Base-by-base conservation (phyloP, 2,797 vertebrate species). In the Scolopax bukidnonensis region DNA sequence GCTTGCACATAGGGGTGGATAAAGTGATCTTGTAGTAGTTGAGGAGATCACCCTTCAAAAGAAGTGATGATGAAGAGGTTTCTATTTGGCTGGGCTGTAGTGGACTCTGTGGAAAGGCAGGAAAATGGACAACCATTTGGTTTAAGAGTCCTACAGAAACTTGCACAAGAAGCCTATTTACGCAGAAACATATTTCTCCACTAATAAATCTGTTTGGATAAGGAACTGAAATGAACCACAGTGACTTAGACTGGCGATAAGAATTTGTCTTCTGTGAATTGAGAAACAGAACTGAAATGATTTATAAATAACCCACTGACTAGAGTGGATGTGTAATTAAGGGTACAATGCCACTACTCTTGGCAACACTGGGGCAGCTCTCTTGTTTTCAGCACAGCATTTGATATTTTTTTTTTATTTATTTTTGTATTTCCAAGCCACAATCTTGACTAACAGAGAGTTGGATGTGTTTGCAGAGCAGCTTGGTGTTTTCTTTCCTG, bases 241-340 rank as follows among this genome's bases (percentile, higher is more conserved):
- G 92, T 87, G 89, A 45, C 80, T 94, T 89, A 50, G 45, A 13
- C 30, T 73, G n/a, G 69, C 5, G 81, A 86, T 95, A 78, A 94
- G 91, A 90, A 84, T 94, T 93, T 41, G 21, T 93, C 90, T 94
- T 89, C 86, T 90, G 69, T 94, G 86, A 87, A 57, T 20, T 90
- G 87, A 90, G 94, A 79, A 95, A 47, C 76, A 94, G 92, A 87
- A 79, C 65, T 81, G 84, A 65, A 87, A 83, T 90, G 71, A 47
- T 90, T 88, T 93, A 91, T 87, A 95, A 91, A 92, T 94, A 94
- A 90, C 84, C 77, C 70, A n/a, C 73, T 95, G 93, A 84, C 79
- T 87, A 9, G 43, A 92, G 71, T 69, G 95, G 89, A 56, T 94
- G 78, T 89, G 80, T 73, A 79, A 84, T 94, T 83, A 87, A 91